A percentile compares a stretch with the other conserved stretches of the same genome.
Evolutionary conservation across 2,797 vertebrate species (phyloP).

Genomic region (Tokudaia tokunoshimensis): DNA sequence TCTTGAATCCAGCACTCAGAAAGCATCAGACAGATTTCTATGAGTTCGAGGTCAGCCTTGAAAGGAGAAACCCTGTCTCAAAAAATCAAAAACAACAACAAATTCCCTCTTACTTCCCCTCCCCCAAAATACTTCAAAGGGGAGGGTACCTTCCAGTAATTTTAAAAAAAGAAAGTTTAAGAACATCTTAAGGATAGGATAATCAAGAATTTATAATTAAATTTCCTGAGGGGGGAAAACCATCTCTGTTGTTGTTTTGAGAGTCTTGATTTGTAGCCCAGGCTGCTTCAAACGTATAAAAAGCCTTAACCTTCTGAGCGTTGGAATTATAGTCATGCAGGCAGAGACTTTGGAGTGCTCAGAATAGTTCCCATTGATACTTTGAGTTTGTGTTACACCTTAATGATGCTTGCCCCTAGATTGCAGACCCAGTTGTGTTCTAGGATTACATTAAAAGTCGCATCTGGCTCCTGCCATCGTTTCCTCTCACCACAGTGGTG

Average conservation of each 20-base stretch:
- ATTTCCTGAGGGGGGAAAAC: neutral
- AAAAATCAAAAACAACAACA: neutral
- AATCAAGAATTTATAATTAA: conserved; percentile 51
- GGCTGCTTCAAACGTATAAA: neutral
- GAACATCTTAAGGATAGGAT: conserved; percentile 8
- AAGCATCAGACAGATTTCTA: neutral
- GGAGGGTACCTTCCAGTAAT: neutral
- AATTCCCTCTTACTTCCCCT: too few relatives aligned
- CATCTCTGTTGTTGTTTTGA: neutral
- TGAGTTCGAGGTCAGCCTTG: neutral
- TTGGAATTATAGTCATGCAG: neutral
- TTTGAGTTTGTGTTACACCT: neutral
- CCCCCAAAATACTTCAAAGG: neutral
- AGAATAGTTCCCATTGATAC: neutral
- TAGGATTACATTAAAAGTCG: conserved; percentile 55
- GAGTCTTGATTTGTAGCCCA: neutral
- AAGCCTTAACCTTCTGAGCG: neutral
- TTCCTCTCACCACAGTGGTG: neutral
- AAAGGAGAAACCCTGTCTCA: neutral
- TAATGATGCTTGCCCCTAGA: neutral
- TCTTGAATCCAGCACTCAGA: neutral
- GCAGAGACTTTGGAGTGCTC: neutral
- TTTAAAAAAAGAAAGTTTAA: conserved; percentile 3
- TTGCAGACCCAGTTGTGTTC: conserved; percentile 9
- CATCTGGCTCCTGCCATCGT: too few relatives aligned